Evolutionary conservation across 2,888 invertebrate species (phyloP).

Genomic region (Acanthosoma haemorrhoidale): DNA sequence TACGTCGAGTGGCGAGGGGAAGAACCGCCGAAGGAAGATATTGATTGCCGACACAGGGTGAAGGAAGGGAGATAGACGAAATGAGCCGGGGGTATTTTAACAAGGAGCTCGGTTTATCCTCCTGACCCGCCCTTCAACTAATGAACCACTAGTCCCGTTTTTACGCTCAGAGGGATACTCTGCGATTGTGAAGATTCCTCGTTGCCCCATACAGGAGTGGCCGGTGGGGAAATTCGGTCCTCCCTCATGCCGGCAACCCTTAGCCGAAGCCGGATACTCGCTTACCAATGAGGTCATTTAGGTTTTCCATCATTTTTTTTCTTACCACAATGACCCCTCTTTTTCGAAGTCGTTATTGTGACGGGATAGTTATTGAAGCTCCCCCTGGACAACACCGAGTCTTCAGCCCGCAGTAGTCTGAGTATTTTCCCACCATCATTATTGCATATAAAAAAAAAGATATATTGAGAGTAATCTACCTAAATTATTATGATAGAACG

Average conservation of each 20-base stretch:
- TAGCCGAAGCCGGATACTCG: neutral
- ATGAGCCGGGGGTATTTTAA: conserved; percentile 41
- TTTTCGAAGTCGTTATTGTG: neutral
- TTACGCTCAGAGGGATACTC: conserved; percentile 8
- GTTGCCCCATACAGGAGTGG: neutral
- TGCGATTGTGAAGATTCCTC: conserved; percentile 14
- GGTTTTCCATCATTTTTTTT: neutral
- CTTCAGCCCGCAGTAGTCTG: too few species aligned
- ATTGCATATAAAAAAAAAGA: too few species aligned
- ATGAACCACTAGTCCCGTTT: conserved; percentile 21
- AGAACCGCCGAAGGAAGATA: too few species aligned
- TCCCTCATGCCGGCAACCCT: neutral
- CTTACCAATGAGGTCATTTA: conserved; percentile 16
- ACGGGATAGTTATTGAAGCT: neutral
- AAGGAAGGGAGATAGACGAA: conserved; percentile 35
- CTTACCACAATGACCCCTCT: too few species aligned
- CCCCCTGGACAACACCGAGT: too few species aligned
- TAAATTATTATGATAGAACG: too few species aligned
- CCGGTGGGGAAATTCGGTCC: conserved; percentile 2
- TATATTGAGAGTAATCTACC: too few species aligned
- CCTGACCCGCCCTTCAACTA: conserved; percentile 9
- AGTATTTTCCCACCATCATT: too few species aligned
- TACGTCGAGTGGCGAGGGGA: too few species aligned
- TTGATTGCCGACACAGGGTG: neutral
- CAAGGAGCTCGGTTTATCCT: conserved; percentile 37